phyloP scores from a whole-genome alignment of 2,888 invertebrate genomes.

The Lutraria lutraria region DNA sequence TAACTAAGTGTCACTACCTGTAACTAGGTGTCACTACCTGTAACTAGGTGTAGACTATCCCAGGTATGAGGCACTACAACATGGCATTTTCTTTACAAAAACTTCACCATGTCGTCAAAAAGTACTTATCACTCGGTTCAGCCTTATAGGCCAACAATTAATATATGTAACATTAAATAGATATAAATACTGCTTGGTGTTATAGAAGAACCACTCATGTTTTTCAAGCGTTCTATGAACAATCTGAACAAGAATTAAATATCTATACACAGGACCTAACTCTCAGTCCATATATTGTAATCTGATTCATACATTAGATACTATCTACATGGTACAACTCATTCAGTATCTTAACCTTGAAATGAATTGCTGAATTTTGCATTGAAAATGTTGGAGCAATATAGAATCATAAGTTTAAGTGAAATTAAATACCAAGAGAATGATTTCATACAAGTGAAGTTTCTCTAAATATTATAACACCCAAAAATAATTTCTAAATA shows the following conservation, averaged over 20 bases:
- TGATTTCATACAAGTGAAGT: not conserved
- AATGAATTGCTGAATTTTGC: not conserved
- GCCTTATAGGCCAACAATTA: conserved; percentile 20
- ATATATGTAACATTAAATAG: conserved; percentile 35
- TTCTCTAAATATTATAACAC: not conserved
- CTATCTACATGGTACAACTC: too few relatives aligned
- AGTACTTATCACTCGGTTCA: not conserved
- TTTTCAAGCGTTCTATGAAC: conserved; percentile 30
- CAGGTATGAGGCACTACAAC: too few relatives aligned
- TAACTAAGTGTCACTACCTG: too few relatives aligned
- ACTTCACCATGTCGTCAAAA: not conserved
- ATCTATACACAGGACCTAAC: not conserved
- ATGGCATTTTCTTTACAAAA: not conserved
- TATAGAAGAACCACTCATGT: not conserved
- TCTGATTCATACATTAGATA: not conserved
- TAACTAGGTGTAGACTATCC: too few relatives aligned
- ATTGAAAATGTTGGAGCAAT: conserved; percentile 11
- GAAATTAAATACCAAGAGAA: not conserved
- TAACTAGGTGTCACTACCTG: too few relatives aligned
- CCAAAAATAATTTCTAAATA: not conserved
- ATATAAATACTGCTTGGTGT: conserved; percentile 38
- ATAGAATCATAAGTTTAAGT: not conserved
- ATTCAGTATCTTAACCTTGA: too few relatives aligned
- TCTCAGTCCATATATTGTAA: not conserved
- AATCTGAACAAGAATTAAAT: conserved; percentile 23